Evolutionary conservation across 2,888 invertebrate species (phyloP), one percentile per base, ranked within the genome.

Genomic region (Drosophila merina): DNA sequence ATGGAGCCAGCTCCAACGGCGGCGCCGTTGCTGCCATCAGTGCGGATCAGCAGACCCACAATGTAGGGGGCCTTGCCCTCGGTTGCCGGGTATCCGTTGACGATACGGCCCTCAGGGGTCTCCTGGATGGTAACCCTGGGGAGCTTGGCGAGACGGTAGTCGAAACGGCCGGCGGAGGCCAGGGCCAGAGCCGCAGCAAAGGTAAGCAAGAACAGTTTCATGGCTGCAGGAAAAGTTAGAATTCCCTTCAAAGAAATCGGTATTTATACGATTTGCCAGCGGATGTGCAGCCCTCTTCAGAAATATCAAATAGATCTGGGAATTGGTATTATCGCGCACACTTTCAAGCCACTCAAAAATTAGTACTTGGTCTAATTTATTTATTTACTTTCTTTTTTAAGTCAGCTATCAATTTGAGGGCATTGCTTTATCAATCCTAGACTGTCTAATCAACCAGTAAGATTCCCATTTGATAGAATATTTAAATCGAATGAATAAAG

Each of bases 21-120:
- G 49, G 47, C 20, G 0, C 20, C n/a, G 7, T 74, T 60, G 42
- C 69, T 71, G 1, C 44, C 52, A 9, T 51, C 52, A 1, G 8
- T 52, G 30, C 38, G 54, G 26, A 80, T 62, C 14, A 64, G 60
- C 4, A 88, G 69, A 9, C 79, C 85, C 5, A 82, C 76, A 52
- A 81, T 79, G 49, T 85, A 82, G 25, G 81, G 78, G 7, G 80
- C 74, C 52, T 77, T 73, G 6, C 72, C 74, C 4, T 51, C 73
- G 6, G 6, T 2, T 5, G 83, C 81, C 5, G 60, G 45, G 12
- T 74, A 56, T 25, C 86, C 86, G 26, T 81, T 74, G 54, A 76
- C 74, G 20, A 84, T 80, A 31, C 47, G 26, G 8, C 7, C 14
- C 1, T 42, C 54, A 7, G 54, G 54, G 0, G 14, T 26, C 30